These are phyloP conservation scores for Heterocephalus glaber DNA, from an alignment of 2,113 vertebrate species.

Conservation along the genomic window DNA sequence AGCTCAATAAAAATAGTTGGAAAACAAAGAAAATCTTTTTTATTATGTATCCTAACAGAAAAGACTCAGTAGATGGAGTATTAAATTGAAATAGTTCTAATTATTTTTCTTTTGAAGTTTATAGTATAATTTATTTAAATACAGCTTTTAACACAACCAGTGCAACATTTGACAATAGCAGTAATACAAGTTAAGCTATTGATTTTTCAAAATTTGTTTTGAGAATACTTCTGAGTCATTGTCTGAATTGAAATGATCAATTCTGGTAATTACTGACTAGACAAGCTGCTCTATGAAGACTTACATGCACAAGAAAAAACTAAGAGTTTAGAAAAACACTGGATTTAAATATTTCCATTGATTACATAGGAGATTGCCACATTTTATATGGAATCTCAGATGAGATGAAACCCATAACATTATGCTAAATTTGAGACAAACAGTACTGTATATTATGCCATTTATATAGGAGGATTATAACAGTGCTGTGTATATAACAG, in stretches of 20 bases:
- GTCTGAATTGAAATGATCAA: constrained; percentile 1
- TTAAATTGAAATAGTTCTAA: background rate
- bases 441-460: background rate
- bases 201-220: constrained; percentile 44
- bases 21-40: constrained; percentile 45
- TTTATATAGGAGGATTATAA: background rate
- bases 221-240: background rate
- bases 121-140: constrained; percentile 42
- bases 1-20: constrained; percentile 35
- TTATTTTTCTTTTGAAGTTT: constrained; percentile 41
- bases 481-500: background rate
- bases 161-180: background rate
- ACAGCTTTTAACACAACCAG: background rate
- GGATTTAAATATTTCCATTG: background rate
- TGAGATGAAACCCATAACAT: background rate
- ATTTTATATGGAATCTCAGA: background rate
- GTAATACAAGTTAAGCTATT: background rate
- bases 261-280: background rate
- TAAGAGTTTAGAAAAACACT: background rate
- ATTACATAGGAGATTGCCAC: background rate
- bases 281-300: background rate
- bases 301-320: background rate
- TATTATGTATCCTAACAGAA: background rate
- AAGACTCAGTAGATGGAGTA: background rate
- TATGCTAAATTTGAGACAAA: background rate